A percentile compares a stretch with the other conserved stretches of the same genome.
Conservation (phyloP, 2,113 vertebrate species). For the Erythrocercus mccallii region DNA sequence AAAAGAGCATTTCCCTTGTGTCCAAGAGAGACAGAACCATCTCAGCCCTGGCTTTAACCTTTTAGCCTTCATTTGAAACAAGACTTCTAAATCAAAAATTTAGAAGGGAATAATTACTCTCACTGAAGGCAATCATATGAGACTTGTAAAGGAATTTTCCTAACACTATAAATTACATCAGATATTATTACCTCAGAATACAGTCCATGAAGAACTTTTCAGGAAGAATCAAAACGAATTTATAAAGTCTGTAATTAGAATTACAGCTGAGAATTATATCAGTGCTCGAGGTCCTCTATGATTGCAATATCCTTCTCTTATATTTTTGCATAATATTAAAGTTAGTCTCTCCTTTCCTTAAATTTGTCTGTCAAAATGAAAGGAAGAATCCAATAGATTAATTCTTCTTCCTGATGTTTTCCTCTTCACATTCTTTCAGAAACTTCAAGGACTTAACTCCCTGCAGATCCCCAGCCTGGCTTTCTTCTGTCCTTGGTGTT, state of each 20-base stretch:
- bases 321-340: conserved; percentile 30
- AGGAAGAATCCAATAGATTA: not conserved
- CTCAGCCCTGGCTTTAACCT: not conserved
- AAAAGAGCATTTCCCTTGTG: not conserved
- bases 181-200: conserved; percentile 53
- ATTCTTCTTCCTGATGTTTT: conserved; percentile 15
- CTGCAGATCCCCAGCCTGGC: too few species aligned
- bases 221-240: conserved; percentile 63
- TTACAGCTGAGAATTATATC: conserved; percentile 55
- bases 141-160: conserved; percentile 45
- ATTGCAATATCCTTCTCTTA: conserved; percentile 22
- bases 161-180: conserved; percentile 54
- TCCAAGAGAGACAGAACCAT: not conserved
- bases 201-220: conserved; percentile 38
- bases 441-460: not conserved
- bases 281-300: conserved; percentile 52
- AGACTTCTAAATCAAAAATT: conserved; percentile 46
- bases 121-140: conserved; percentile 51
- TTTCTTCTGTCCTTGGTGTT: not conserved
- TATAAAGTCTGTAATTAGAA: conserved; percentile 68
- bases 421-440: not conserved
- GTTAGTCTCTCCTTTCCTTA: conserved; percentile 39
- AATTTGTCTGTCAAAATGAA: conserved; percentile 21
- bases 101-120: conserved; percentile 44
- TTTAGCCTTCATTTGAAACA: conserved; percentile 5